Base-by-base conservation (phyloP, 2,113 vertebrate genomes). In the Porphyrio hochstetteri region DNA sequence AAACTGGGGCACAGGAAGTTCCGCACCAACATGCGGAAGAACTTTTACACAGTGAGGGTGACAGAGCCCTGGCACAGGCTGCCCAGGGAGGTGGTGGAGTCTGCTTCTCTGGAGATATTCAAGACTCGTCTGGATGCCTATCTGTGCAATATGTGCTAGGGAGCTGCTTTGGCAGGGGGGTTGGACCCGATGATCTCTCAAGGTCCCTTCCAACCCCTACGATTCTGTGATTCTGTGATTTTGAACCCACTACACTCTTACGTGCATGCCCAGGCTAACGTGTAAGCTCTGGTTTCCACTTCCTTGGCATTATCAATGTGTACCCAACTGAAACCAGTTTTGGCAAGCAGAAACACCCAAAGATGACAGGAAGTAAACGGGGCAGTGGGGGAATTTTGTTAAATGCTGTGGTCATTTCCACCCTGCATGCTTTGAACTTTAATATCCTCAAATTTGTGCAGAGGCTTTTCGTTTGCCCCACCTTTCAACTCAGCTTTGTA, bases 191-290 rank as follows among this genome's bases (percentile, higher is more conserved):
- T n/a, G n/a, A n/a, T n/a, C n/a, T n/a, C n/a, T n/a, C n/a, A n/a
- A n/a, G n/a, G n/a, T n/a, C n/a, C n/a, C n/a, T n/a, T n/a, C n/a
- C n/a, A n/a, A n/a, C n/a, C n/a, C n/a, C n/a, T n/a, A n/a, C n/a
- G n/a, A n/a, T n/a, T n/a, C n/a, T n/a, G n/a, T n/a, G n/a, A n/a
- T n/a, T n/a, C n/a, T n/a, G n/a, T n/a, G n/a, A n/a, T n/a, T n/a
- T n/a, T 25, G 42, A 68, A 93, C 9, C 46, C 48, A 25, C 35
- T 6, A 8, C 9, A 1, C 17, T 80, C 42, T 19, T 20, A 56
- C 2, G 5, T 1, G 4, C 18, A 21, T 7, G 23, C 23, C 11
- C 27, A 24, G 25, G 29, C 4, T 48, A 35, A 8, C 0, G 7
- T 9, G 16, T 24, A 16, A 7, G 11, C 53, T 60, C 14, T 8